Evolutionary conservation across 2,888 invertebrate genomes (phyloP).

Genomic region (Neocrepidodera transversa): DNA sequence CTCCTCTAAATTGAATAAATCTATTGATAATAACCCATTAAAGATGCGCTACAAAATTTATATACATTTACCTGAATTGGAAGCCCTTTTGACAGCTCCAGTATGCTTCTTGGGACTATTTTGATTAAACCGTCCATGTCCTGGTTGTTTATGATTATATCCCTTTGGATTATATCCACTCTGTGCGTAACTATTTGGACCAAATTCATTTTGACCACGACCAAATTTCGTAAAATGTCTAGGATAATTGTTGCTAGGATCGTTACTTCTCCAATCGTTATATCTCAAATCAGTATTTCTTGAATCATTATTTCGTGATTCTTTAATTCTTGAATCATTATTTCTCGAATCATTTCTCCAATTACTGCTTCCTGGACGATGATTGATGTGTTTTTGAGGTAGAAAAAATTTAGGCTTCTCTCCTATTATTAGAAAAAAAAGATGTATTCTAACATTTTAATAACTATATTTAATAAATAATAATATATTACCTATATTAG

Average conservation of each 20-base stretch:
- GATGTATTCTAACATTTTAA: too few species aligned
- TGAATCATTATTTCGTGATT: too few species aligned
- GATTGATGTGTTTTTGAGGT: conserved; percentile 21
- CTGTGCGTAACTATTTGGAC: background rate
- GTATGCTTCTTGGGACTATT: conserved; percentile 3
- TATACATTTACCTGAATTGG: conserved; percentile 7
- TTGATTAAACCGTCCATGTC: background rate
- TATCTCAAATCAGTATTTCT: too few species aligned
- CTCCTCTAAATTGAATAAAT: too few species aligned
- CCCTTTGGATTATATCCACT: background rate
- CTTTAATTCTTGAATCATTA: too few species aligned
- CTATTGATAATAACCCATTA: too few species aligned
- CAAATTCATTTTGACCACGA: background rate
- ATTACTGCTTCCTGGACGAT: background rate
- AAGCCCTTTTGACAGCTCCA: conserved; percentile 2
- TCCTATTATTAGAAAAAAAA: conserved; percentile 56
- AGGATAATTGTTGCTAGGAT: background rate
- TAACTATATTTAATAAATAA: background rate
- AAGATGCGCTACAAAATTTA: too few species aligned
- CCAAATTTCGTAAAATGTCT: background rate
- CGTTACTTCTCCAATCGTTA: conserved; percentile 1
- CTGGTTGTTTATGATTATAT: background rate
- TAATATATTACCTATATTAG: conserved; percentile 67
- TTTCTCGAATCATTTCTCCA: background rate
- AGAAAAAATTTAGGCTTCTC: conserved; percentile 72